phyloP scores from a whole-genome alignment of 2,113 vertebrate genomes.

The Neodon shergylaensis region DNA sequence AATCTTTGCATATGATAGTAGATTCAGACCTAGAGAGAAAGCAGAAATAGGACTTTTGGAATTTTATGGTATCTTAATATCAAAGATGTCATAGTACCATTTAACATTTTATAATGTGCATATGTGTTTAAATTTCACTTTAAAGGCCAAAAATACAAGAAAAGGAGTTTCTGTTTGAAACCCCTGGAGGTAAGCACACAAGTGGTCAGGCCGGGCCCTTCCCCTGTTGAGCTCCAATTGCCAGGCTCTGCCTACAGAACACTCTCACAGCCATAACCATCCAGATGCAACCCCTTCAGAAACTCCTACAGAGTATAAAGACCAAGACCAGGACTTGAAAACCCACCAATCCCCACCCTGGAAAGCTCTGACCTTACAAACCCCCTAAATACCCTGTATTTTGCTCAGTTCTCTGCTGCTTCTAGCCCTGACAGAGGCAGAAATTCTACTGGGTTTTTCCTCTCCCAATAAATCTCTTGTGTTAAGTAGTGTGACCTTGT shows the following conservation, averaged over 20 bases:
- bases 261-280: not conserved
- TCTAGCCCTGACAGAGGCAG: not conserved
- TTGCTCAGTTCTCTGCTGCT: not conserved
- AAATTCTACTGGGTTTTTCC: not conserved
- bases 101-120: not conserved
- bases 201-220: not conserved
- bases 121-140: not conserved
- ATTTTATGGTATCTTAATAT: not conserved
- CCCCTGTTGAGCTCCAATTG: not conserved
- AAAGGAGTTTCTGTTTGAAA: not conserved
- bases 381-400: not conserved
- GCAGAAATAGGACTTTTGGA: not conserved
- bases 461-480: not conserved
- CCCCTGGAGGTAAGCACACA: not conserved
- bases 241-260: not conserved
- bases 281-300: not conserved
- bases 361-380: not conserved
- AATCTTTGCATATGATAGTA: not conserved
- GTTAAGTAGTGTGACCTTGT: not conserved
- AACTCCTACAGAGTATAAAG: not conserved
- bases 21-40: not conserved
- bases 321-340: not conserved
- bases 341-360: not conserved
- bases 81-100: not conserved
- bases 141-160: not conserved